Evolutionary conservation across 53 echinoderm and acorn worm genomes (phyloP).

Genomic region (Temnopleurus reevesii): DNA sequence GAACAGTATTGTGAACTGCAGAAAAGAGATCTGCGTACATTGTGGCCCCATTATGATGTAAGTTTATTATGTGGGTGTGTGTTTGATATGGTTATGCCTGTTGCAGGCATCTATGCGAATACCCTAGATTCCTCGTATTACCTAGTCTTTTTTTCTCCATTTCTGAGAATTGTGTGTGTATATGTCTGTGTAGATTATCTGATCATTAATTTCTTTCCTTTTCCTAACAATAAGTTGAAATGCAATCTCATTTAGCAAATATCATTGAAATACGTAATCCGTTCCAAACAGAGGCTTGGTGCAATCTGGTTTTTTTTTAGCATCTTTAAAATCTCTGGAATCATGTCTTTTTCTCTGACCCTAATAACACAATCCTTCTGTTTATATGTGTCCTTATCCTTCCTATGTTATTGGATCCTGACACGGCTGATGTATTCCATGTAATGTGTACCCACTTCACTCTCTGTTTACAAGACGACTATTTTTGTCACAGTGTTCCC

Average conservation of each 20-base stretch:
- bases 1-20: not conserved
- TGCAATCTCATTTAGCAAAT: too few relatives aligned
- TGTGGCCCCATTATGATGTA: not conserved
- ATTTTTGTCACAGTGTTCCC: not conserved
- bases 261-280: too few relatives aligned
- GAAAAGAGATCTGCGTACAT: not conserved
- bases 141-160: too few relatives aligned
- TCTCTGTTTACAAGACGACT: not conserved
- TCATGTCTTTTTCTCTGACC: too few relatives aligned
- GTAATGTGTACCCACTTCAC: not conserved
- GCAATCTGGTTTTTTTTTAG: not conserved
- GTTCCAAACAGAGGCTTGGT: not conserved
- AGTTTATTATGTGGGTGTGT: not conserved
- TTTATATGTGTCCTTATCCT: not conserved
- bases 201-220: too few relatives aligned
- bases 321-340: too few relatives aligned
- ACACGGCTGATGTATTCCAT: not conserved
- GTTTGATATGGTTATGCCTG: not conserved
- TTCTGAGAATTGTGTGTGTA: too few relatives aligned
- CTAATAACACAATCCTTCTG: not conserved
- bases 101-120: too few relatives aligned
- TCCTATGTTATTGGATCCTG: not conserved
- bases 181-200: too few relatives aligned
- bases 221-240: too few relatives aligned
- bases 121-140: too few relatives aligned